Percentiles rank a stretch among this genome's conserved stretches.
phyloP scores from a whole-genome alignment of 2,888 invertebrate species.

The Apoda limacodes region DNA sequence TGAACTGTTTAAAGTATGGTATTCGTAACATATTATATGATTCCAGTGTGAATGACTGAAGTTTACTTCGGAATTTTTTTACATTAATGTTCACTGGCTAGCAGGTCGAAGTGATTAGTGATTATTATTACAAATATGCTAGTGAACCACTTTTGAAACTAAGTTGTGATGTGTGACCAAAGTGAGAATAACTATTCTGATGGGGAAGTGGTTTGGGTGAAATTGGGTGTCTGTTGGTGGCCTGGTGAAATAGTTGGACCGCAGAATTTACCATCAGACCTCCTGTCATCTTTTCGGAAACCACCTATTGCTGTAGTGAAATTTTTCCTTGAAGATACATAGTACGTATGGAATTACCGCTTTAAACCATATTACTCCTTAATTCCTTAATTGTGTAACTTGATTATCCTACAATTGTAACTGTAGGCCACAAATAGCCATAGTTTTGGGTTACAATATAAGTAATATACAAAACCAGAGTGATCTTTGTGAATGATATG shows the following conservation, averaged over 20 bases:
- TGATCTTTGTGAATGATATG: too few relatives aligned
- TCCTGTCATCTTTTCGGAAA: conserved; percentile 74
- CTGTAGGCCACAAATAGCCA: too few relatives aligned
- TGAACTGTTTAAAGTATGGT: too few relatives aligned
- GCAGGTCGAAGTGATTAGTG: conserved; percentile 14
- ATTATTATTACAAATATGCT: conserved; percentile 51
- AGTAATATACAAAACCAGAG: too few relatives aligned
- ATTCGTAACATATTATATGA: conserved; percentile 13
- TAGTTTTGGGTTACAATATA: too few relatives aligned
- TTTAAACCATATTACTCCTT: too few relatives aligned
- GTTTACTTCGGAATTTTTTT: too few relatives aligned
- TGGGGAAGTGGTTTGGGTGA: conserved; percentile 89
- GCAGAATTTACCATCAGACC: conserved; percentile 75
- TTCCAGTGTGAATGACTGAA: too few relatives aligned
- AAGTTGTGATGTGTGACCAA: conserved; percentile 77
- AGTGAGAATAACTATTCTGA: conserved; percentile 75
- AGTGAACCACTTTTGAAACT: conserved; percentile 54
- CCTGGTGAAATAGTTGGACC: conserved; percentile 81
- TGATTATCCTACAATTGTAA: too few relatives aligned
- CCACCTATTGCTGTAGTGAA: conserved; percentile 85
- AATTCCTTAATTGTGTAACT: too few relatives aligned
- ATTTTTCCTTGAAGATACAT: conserved; percentile 86
- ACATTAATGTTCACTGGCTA: too few relatives aligned
- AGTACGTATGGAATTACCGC: conserved; percentile 72
- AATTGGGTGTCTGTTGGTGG: conserved; percentile 86